phyloP scores from a whole-genome alignment of 2,888 invertebrate genomes.

The Odontocerum albicorne region DNA sequence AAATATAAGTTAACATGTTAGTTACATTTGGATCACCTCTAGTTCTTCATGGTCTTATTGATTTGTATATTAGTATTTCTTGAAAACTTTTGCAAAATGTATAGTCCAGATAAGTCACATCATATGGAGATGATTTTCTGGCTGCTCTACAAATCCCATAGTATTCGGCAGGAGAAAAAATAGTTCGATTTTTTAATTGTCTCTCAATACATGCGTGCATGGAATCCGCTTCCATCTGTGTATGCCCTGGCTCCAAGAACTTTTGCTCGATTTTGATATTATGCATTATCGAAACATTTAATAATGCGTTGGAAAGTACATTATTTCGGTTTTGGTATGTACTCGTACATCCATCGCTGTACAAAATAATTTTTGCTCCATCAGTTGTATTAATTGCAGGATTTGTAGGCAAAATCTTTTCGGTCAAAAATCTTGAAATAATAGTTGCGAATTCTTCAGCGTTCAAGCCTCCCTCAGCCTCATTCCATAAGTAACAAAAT shows the following conservation, averaged over 20 bases:
- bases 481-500: constrained; percentile 7
- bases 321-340: constrained; percentile 2
- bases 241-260: constrained; percentile 23
- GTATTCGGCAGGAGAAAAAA: constrained; percentile 30
- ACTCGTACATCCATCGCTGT: constrained; percentile 9
- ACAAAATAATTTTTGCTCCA: constrained; percentile 1
- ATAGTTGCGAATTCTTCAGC: constrained; percentile 7
- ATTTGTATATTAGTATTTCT: constrained; percentile 14
- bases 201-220: constrained; percentile 11
- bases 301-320: neutral
- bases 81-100: constrained; percentile 26
- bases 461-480: constrained; percentile 7
- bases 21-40: constrained; percentile 30
- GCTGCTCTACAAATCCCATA: constrained; percentile 27
- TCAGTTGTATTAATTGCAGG: neutral
- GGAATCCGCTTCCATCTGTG: constrained; percentile 21
- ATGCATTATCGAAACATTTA: neutral
- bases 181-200: neutral
- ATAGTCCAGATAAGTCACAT: constrained; percentile 29
- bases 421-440: neutral
- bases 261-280: constrained; percentile 21
- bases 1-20: no score
- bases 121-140: constrained; percentile 29
- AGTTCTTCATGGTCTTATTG: constrained; percentile 30
- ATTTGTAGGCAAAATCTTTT: constrained; percentile 2